Percentiles rank a stretch among this genome's conserved stretches.
These are phyloP conservation scores for Meles meles DNA, from an alignment of 2,113 vertebrate genomes.

Conservation along the genomic window DNA sequence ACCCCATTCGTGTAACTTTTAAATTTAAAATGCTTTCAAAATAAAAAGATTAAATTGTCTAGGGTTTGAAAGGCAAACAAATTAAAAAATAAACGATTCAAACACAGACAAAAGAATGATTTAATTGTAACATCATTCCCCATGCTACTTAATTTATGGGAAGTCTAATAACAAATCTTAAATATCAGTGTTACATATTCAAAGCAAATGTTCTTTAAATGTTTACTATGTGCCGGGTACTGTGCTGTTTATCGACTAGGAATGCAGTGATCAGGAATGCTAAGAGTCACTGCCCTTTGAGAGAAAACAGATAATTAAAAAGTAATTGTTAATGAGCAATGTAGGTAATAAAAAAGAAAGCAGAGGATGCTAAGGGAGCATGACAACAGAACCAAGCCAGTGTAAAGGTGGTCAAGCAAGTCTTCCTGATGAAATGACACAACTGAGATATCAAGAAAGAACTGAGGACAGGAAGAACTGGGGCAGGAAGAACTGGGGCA, in stretches of 20 bases:
- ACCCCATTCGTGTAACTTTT: neutral
- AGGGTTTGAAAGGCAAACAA: neutral
- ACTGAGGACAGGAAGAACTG: neutral
- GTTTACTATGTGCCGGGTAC: neutral
- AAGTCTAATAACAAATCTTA: neutral
- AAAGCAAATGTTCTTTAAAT: neutral
- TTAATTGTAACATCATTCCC: neutral
- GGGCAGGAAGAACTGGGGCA: neutral
- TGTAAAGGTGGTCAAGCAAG: neutral
- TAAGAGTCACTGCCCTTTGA: neutral
- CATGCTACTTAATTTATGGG: neutral
- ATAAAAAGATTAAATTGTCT: neutral
- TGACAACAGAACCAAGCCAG: neutral
- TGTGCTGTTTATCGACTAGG: neutral
- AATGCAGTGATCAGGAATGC: neutral
- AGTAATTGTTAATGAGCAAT: neutral
- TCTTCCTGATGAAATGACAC: neutral
- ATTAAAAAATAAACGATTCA: neutral
- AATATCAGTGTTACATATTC: neutral
- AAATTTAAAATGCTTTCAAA: neutral
- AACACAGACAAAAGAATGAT: neutral
- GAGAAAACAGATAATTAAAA: conserved; percentile 1
- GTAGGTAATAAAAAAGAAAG: neutral
- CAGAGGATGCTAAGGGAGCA: neutral
- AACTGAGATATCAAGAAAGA: neutral